These are phyloP conservation scores for Hystrix cristata DNA, from an alignment of 2,113 vertebrate species.

Conservation along the genomic window DNA sequence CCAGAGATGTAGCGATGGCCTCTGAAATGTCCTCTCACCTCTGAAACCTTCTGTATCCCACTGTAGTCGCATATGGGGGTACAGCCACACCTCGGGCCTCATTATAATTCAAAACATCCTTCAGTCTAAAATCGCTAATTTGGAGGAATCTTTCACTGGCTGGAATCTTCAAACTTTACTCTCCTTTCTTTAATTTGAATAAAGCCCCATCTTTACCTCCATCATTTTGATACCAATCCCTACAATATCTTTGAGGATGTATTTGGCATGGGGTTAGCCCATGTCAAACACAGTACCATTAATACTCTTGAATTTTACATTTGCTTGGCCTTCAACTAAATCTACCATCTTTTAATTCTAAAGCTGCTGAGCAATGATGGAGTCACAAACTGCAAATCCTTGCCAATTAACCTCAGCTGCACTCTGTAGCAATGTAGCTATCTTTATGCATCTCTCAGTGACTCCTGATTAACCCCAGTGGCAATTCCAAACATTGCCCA, in stretches of 20 bases:
- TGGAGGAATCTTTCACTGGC: background rate
- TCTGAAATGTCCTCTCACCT: background rate
- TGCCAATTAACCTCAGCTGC: slow-evolving; percentile 65
- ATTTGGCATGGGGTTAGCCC: background rate
- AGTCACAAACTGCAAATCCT: slow-evolving; percentile 12
- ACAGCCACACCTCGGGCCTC: background rate
- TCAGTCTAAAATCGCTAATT: background rate
- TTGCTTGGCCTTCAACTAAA: background rate
- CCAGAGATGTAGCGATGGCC: background rate
- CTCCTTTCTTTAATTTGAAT: background rate
- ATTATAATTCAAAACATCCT: background rate
- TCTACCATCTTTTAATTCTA: background rate
- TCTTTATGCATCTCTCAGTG: slow-evolving; percentile 29
- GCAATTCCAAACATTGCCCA: slow-evolving; percentile 1
- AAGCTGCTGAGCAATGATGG: slow-evolving; percentile 25
- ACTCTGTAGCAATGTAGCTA: background rate
- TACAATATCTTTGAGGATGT: background rate
- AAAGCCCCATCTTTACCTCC: background rate
- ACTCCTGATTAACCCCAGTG: background rate
- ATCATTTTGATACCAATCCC: background rate
- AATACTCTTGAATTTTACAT: background rate
- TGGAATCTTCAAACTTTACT: background rate
- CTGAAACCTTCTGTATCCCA: background rate
- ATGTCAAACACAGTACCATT: background rate
- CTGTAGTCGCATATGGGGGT: background rate